phyloP scores from a whole-genome alignment of 2,113 vertebrate genomes.

The Pipra filicauda region DNA sequence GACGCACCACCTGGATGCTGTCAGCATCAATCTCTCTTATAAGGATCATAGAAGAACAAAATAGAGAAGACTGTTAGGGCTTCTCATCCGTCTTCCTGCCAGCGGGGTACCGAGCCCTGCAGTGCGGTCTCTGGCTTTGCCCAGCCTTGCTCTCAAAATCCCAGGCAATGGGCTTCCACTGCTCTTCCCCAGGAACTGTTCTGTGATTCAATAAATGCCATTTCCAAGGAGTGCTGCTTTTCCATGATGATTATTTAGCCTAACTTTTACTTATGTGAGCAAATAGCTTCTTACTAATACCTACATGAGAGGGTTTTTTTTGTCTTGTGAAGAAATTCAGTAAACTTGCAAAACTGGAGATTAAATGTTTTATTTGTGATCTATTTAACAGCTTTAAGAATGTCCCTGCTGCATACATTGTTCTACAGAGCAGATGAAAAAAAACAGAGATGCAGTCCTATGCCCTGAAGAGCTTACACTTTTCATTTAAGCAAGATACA shows the following conservation, averaged over 20 bases:
- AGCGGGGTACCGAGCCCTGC: neutral
- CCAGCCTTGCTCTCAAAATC: neutral
- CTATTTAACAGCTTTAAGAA: neutral
- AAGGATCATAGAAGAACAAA: conserved; percentile 60
- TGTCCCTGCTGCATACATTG: neutral
- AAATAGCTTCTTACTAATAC: neutral
- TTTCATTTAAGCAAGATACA: conserved; percentile 53
- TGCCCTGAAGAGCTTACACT: conserved; percentile 56
- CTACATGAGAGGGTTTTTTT: neutral
- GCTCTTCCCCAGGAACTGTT: neutral
- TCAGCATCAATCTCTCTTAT: conserved; percentile 67
- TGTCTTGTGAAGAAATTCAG: neutral
- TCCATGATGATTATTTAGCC: neutral
- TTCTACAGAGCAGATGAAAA: neutral
- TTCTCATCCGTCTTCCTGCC: conserved; percentile 59
- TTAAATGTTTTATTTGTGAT: neutral
- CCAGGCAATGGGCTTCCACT: conserved; percentile 4
- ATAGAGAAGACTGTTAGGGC: conserved; percentile 35
- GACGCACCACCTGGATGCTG: conserved; percentile 64
- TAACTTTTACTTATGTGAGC: neutral
- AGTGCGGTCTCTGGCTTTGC: conserved; percentile 3
- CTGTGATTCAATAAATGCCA: neutral
- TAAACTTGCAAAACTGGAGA: neutral
- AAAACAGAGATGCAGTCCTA: neutral
- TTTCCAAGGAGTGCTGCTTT: neutral